These are phyloP conservation scores for Prunella himalayana DNA, from an alignment of 2,113 vertebrate species.

Conservation along the genomic window DNA sequence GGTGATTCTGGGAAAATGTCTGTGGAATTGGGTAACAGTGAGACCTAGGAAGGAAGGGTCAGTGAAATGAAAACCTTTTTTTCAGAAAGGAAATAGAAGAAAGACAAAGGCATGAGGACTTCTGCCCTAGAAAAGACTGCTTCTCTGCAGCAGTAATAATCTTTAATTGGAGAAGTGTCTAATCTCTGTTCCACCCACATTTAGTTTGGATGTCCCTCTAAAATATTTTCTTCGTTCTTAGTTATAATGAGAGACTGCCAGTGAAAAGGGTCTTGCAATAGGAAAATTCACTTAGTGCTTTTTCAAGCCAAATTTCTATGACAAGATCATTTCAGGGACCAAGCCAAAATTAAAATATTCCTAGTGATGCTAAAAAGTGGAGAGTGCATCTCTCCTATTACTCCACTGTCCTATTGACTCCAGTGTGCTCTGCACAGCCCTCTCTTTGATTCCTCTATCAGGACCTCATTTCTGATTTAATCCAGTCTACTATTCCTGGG, in stretches of 20 bases:
- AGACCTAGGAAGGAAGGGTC: neutral
- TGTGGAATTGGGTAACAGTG: neutral
- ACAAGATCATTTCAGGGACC: neutral
- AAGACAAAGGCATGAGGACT: neutral
- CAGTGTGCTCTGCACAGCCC: neutral
- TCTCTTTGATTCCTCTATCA: neutral
- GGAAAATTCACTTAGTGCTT: neutral
- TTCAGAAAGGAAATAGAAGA: neutral
- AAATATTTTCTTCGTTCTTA: neutral
- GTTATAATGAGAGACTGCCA: neutral
- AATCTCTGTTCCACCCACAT: neutral
- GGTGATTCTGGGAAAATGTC: neutral
- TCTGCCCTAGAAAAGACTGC: neutral
- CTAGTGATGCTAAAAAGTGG: neutral
- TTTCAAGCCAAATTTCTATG: neutral
- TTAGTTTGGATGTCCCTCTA: neutral
- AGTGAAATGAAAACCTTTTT: neutral
- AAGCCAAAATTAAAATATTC: neutral
- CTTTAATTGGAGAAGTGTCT: neutral
- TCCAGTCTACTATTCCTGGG: neutral
- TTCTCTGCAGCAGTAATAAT: neutral
- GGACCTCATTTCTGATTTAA: neutral
- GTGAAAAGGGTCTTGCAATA: neutral
- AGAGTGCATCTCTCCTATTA: neutral
- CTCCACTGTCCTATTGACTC: neutral